Evolutionary conservation across 2,113 vertebrate genomes (phyloP), one percentile per base, ranked within the genome.

Genomic region (Heterotis niloticus): DNA sequence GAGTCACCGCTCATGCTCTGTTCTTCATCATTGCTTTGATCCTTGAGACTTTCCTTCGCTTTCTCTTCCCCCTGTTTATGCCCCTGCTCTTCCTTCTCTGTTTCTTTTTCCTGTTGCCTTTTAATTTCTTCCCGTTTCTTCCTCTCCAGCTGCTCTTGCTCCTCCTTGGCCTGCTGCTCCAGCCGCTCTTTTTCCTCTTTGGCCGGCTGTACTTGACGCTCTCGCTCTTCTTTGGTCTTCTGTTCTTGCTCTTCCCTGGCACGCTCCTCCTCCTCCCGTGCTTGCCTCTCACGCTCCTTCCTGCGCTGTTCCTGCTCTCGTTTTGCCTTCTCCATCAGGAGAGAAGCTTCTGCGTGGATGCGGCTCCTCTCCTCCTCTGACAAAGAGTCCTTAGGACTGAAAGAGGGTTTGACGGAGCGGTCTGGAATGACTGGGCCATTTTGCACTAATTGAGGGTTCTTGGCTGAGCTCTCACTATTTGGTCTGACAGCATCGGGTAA

Each of bases 351-450:
- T 0, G 89, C 90, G 14, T 94, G 93, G 62, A 94, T 86, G 70
- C 80, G 92, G 62, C 88, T 91, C 57, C 93, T 95, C 67, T 96
- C 93, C 77, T 97, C 95, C 56, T 95, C 93, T 13, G 93, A 92
- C 78, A 93, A 87, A 77, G 86, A 1, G 1, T 20, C 24, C 80
- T 79, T 84, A 5, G 81, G 0, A 10, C 84, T 84, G 26, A 88
- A 54, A 0, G 82, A 0, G 0, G 98, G 97, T 84, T 99, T 99
- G 26, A 81, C 93, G 0, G 95, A 93, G 74, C 96, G 94, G 84
- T 96, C 92, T 0, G 98, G 96, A 80, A 95, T 10, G 18, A 83
- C 9, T 0, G 93, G 83, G 34, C 92, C 93, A 9, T 92, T 94
- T 82, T 88, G 90, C 44, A 84, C 65, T 64, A 79, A n/a, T 4